A percentile compares a stretch with the other conserved stretches of the same genome.
Evolutionary conservation across 2,113 vertebrate species (phyloP).

Genomic region (Oreochromis niloticus): DNA sequence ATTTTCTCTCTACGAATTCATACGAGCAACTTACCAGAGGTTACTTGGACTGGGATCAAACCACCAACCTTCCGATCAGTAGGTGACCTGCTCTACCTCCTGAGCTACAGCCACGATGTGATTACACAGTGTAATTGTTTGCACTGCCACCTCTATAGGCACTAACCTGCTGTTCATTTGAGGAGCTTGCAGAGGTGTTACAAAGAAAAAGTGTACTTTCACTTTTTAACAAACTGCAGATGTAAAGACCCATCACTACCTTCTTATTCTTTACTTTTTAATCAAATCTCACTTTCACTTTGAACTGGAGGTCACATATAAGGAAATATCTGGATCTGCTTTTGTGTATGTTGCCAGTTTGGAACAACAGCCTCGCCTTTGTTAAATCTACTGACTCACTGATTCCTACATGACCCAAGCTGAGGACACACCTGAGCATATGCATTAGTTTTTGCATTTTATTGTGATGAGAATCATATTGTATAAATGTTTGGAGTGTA

Average conservation of each 20-base stretch:
- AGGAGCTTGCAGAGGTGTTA: background rate
- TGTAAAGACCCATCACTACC: background rate
- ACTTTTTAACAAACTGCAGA: background rate
- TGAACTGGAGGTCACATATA: background rate
- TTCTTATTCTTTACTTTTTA: background rate
- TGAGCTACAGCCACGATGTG: background rate
- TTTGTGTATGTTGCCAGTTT: background rate
- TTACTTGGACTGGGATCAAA: background rate
- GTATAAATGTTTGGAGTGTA: background rate
- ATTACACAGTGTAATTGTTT: background rate
- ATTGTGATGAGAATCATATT: background rate
- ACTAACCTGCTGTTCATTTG: background rate
- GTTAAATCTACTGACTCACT: background rate
- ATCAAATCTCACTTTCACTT: background rate
- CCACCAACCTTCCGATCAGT: background rate
- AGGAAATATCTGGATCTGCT: background rate
- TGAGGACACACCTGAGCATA: background rate
- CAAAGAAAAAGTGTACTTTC: background rate
- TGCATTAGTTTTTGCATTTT: background rate
- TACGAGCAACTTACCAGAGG: background rate
- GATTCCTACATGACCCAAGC: background rate
- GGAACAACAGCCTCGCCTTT: background rate
- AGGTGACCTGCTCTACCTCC: background rate
- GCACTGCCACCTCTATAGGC: background rate
- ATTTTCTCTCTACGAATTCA: background rate